Evolutionary conservation across 2,888 invertebrate species (phyloP).

Genomic region (Bruchidius siliquastri): DNA sequence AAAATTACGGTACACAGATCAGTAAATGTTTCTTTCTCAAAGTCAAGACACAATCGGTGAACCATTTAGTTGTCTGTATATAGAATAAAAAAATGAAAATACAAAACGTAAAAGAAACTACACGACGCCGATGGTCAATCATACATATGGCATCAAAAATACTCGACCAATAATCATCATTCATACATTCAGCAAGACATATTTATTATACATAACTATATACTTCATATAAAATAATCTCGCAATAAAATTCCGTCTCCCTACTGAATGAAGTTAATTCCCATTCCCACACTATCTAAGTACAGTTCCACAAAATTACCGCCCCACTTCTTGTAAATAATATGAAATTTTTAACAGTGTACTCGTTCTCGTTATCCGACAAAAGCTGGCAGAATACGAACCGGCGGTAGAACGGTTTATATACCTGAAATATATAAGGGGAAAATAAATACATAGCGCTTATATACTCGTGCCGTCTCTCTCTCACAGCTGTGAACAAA

Average conservation of each 20-base stretch:
- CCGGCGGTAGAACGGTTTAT: constrained; percentile 43
- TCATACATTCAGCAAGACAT: not conserved
- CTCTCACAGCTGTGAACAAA: constrained; percentile 50
- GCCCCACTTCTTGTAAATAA: constrained; percentile 1
- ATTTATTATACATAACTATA: no score
- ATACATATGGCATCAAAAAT: not conserved
- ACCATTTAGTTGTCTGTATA: no score
- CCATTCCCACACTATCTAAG: not conserved
- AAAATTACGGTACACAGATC: no score
- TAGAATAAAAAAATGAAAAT: no score
- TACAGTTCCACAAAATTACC: not conserved
- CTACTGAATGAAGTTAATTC: not conserved
- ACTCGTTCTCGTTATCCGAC: constrained; percentile 33
- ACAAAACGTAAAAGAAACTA: not conserved
- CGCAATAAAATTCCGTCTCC: no score
- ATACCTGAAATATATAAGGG: constrained; percentile 43
- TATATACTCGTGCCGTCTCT: constrained; percentile 38
- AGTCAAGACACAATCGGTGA: no score
- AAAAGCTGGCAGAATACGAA: constrained; percentile 39
- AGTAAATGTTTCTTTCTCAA: no score
- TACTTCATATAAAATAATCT: no score
- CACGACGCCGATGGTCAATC: not conserved
- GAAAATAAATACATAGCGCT: constrained; percentile 44
- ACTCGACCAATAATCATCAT: not conserved
- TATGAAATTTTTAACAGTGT: constrained; percentile 36